Evolutionary conservation across 2,113 vertebrate species (phyloP).

Genomic region (Pangasianodon hypophthalmus): DNA sequence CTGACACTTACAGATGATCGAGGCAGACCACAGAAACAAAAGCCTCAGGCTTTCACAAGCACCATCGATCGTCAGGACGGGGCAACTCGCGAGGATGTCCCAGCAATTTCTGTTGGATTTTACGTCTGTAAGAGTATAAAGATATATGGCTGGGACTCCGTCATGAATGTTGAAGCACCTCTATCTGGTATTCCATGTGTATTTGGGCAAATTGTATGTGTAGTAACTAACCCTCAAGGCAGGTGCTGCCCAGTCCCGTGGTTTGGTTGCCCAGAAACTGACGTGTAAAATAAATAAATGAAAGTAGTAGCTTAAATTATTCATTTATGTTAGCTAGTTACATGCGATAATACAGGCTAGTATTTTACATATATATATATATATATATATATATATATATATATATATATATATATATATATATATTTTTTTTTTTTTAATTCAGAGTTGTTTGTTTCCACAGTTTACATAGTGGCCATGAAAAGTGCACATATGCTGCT

Average conservation of each 20-base stretch:
- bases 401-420: no score
- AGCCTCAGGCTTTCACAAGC: slow-evolving; percentile 42
- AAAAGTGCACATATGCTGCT: background rate
- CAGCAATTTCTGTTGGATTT: background rate
- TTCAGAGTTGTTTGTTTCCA: background rate
- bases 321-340: no score
- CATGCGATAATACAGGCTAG: no score
- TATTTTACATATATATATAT: no score
- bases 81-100: slow-evolving; percentile 14
- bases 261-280: background rate
- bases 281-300: background rate
- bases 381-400: no score
- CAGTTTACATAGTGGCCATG: background rate
- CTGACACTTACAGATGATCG: slow-evolving; percentile 45
- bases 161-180: background rate
- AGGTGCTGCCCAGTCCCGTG: background rate
- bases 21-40: slow-evolving; percentile 26
- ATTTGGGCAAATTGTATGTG: background rate
- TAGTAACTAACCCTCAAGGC: background rate
- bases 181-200: background rate
- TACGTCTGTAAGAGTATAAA: background rate
- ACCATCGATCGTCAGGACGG: slow-evolving; percentile 25
- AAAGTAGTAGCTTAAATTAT: no score
- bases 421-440: no score
- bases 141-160: background rate